Base-by-base conservation (phyloP, 2,888 invertebrate genomes). In the Agrochola litura region DNA sequence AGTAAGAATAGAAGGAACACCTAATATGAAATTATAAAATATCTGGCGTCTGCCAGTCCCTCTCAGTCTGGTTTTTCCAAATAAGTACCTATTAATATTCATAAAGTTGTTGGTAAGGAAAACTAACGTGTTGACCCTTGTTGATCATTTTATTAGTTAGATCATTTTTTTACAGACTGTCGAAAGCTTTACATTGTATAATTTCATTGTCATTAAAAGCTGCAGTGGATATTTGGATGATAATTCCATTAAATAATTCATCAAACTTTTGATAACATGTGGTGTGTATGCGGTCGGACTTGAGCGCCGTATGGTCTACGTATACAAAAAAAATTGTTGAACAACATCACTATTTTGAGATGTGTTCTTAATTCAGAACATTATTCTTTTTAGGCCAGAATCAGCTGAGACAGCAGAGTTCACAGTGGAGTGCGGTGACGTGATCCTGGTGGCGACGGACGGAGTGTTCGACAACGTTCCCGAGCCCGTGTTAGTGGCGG, bases 401-500 rank as follows among this genome's bases (percentile, higher is more conserved):
- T 98, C 99, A 69, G 99, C 99, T 37, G 98, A 98, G 85, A 98
- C 98, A 61, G 98, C 98, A 41, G 98, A 98, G 93, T 99, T 99
- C 94, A 97, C 98, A 5, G 99, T 98, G 71, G 98, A 98, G 94
- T 98, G 99, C 92, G 99, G 99, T 71, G 99, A 99, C 95, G 98
- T 99, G 73, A 99, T 99, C 91, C 97, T 99, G 60, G 97, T 99
- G 74, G 99, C 99, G 43, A 99, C 99, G 1, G 99, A 99, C 96
- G 99, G 99, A 73, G 98, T 99, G 76, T 99, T 99, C 96, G 99
- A 99, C 97, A 99, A 99, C 96, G 98, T 99, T 90, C 99, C 99
- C 81, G 99, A 99, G 91, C 98, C 98, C 86, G 97, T 99, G 93
- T 97, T 99, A 91, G 97, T 99, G 88, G 98, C 98, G 70, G 99